These are phyloP conservation scores for Pachyramphus minor DNA, from an alignment of 2,113 vertebrate species.

Conservation along the genomic window DNA sequence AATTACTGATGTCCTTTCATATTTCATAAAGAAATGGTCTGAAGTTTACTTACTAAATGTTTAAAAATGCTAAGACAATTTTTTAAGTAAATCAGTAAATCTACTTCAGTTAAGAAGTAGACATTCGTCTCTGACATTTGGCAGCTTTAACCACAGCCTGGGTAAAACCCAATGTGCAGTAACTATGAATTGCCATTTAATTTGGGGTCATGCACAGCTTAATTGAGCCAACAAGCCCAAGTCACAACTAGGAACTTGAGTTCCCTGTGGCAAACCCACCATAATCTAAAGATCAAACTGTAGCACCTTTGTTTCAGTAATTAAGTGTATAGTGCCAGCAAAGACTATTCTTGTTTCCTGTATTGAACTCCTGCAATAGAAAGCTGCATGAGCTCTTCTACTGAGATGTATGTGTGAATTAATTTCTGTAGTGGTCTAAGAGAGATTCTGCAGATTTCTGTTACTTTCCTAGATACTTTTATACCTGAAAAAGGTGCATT, in stretches of 20 bases:
- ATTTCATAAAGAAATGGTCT: conserved; percentile 46
- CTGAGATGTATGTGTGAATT: not conserved
- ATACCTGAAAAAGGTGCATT: not conserved
- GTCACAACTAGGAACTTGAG: not conserved
- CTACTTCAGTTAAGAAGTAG: no score
- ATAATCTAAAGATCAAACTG: not conserved
- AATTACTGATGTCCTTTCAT: conserved; percentile 26
- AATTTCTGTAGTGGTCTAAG: not conserved
- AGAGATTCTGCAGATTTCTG: not conserved
- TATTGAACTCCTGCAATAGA: not conserved
- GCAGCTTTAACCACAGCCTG: conserved; percentile 29
- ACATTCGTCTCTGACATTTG: conserved; percentile 28
- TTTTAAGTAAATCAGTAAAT: conserved; percentile 43
- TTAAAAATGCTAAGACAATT: conserved; percentile 2
- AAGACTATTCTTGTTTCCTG: not conserved
- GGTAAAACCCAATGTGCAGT: conserved; percentile 46
- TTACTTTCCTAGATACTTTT: not conserved
- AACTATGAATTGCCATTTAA: conserved; percentile 26
- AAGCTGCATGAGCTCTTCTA: not conserved
- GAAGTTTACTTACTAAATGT: conserved; percentile 48
- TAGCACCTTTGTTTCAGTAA: conserved; percentile 14
- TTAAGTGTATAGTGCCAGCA: not conserved
- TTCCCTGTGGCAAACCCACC: not conserved
- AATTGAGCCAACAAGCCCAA: conserved; percentile 1
- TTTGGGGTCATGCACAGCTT: conserved; percentile 13